These are phyloP conservation scores for Cristatella mucedo DNA, from an alignment of 2,888 invertebrate genomes.

Conservation along the genomic window DNA sequence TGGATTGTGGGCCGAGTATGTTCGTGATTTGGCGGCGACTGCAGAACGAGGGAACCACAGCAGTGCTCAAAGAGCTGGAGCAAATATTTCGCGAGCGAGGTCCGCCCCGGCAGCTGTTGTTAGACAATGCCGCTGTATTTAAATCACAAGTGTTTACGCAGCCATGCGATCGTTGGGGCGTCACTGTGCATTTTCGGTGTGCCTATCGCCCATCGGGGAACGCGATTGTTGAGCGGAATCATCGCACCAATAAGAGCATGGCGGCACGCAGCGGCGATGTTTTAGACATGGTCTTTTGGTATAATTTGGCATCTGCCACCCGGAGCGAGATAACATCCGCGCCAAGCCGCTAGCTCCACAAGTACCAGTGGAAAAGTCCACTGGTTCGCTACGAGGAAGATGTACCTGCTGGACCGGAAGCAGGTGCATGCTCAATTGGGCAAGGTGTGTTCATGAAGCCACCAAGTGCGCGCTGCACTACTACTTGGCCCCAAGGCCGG, in stretches of 20 bases:
- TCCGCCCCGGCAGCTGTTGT: conserved; percentile 9
- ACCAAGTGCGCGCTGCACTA: conserved; percentile 10
- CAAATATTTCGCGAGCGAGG: too few species aligned
- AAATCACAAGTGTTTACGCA: neutral
- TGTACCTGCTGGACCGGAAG: too few species aligned
- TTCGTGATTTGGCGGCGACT: conserved; percentile 4
- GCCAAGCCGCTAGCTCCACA: too few species aligned
- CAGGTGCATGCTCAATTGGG: neutral
- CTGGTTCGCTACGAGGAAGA: too few species aligned
- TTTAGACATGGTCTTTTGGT: conserved; percentile 10
- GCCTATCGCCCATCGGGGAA: conserved; percentile 11
- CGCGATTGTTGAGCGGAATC: conserved; percentile 11
- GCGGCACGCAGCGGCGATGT: neutral
- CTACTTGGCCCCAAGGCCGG: conserved; percentile 7
- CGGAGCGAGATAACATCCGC: too few species aligned
- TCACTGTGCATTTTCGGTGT: conserved; percentile 6
- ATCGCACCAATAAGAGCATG: conserved; percentile 9
- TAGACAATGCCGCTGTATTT: conserved; percentile 9
- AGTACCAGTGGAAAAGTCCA: too few species aligned
- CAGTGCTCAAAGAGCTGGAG: too few species aligned
- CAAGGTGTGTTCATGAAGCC: conserved; percentile 8
- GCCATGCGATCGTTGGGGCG: conserved; percentile 4
- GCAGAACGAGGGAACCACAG: too few species aligned
- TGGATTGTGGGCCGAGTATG: conserved; percentile 6
- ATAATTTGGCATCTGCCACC: too few species aligned